Percentiles rank a stretch among this genome's conserved stretches.
Conservation (phyloP, 2,113 vertebrate species). For the Rhinogobius similis region DNA sequence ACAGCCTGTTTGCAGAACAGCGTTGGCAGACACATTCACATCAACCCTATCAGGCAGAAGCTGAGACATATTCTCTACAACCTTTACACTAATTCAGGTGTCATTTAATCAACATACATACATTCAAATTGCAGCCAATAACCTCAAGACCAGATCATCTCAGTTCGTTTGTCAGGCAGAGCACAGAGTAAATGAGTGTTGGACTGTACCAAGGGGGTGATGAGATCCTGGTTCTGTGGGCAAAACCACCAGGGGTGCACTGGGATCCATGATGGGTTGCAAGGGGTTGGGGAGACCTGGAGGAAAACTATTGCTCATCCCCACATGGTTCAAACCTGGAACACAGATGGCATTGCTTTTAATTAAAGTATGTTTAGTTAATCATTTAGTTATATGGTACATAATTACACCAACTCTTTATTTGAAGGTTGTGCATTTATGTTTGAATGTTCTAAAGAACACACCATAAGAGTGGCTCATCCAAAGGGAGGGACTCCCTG, state of each 20-base stretch:
- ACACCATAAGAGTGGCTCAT: conserved; percentile 94
- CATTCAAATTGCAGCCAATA: conserved; percentile 11
- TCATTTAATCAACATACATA: conserved; percentile 42
- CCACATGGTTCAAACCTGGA: conserved; percentile 88
- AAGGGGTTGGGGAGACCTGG: conserved; percentile 87
- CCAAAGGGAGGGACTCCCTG: conserved; percentile 96
- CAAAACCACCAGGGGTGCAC: conserved; percentile 90
- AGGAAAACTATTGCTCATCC: conserved; percentile 88
- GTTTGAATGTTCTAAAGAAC: conserved; percentile 41
- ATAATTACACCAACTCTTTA: background rate
- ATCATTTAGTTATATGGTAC: background rate
- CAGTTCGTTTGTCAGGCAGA: conserved; percentile 41
- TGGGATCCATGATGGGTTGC: conserved; percentile 89
- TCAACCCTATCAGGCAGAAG: conserved; percentile 41
- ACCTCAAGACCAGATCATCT: background rate
- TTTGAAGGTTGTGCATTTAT: background rate
- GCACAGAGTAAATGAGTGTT: conserved; percentile 11
- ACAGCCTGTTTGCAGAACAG: conserved; percentile 81
- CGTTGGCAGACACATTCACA: conserved; percentile 53
- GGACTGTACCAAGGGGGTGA: conserved; percentile 84
- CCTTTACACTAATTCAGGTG: conserved; percentile 37
- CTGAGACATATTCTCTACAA: conserved; percentile 36
- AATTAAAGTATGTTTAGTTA: background rate
- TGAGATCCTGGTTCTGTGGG: conserved; percentile 88
- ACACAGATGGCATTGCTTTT: background rate